Evolutionary conservation across 2,113 vertebrate genomes (phyloP), one percentile per base, ranked within the genome.

Genomic region (Platanista minor): DNA sequence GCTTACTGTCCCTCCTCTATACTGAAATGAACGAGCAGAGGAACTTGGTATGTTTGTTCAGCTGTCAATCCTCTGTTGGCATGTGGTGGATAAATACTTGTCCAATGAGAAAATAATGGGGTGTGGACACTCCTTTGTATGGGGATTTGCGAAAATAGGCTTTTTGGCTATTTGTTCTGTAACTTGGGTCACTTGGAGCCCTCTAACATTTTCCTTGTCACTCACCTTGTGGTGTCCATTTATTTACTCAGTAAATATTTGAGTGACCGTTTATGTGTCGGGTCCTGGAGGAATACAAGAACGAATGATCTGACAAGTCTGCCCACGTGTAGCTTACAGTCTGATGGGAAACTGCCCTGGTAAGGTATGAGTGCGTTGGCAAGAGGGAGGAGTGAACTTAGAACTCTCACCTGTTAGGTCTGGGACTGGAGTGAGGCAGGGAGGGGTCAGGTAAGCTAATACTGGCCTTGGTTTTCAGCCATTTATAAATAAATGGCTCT

Each of bases 271-370:
- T 17, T 39, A 0, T 54, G 20, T 78, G 52, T 14, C 12, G 2
- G 33, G 54, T 13, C 4, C 54, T 81, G 36, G 64, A 31, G 46
- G 57, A 57, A 9, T 1, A 14, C 21, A 6, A 39, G 33, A 15
- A 6, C 0, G 39, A 27, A 2, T 27, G 3, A 3, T 5, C 77
- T n/a, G n/a, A n/a, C 25, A 33, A 7, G 43, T 20, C 59, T 27
- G 66, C 20, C 36, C 27, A 2, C 15, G 33, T 25, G 29, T 14
- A 15, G 15, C 64, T 31, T 41, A 14, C 11, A 9, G 62, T 80
- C 31, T 39, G 8, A 5, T 8, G 5, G 41, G 25, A 62, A 23
- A 8, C 12, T 20, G 49, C 49, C 17, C 23, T 41, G 13, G 52
- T 29, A 25, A 15, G 5, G 9, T 8, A 10, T 11, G 11, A 31